Conservation (phyloP, 2,797 vertebrate species). For the Pyrocephalus nanus region DNA sequence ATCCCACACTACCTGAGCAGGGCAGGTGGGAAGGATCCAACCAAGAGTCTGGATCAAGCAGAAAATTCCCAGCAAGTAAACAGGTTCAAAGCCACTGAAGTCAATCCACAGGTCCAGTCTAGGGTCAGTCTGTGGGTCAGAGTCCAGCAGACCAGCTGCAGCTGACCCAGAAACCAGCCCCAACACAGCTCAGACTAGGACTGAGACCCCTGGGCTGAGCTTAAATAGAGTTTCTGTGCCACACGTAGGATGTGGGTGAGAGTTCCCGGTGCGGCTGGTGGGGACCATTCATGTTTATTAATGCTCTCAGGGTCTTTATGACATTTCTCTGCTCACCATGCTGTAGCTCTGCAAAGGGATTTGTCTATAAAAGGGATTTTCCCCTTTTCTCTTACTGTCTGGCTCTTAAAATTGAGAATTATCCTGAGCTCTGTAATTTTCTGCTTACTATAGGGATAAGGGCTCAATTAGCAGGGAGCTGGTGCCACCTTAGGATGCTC, state of each 20-base stretch:
- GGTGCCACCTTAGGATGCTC: background rate
- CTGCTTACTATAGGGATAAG: background rate
- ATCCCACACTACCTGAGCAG: background rate
- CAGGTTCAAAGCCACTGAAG: background rate
- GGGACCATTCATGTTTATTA: background rate
- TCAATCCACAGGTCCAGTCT: background rate
- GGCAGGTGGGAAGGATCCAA: background rate
- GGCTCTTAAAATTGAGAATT: background rate
- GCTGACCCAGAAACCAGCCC: background rate
- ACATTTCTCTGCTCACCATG: accelerated
- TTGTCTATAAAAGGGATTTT: background rate
- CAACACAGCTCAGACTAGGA: background rate
- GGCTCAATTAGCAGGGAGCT: background rate
- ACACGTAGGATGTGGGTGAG: accelerated
- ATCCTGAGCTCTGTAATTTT: background rate
- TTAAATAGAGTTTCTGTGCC: background rate
- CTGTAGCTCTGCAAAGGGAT: background rate
- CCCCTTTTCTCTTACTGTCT: background rate
- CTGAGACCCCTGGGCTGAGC: background rate
- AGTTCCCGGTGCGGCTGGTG: background rate
- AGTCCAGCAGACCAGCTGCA: background rate
- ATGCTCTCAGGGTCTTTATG: background rate
- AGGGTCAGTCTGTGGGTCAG: accelerated
- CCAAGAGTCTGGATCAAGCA: background rate
- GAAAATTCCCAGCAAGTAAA: background rate